A percentile compares a stretch with the other conserved stretches of the same genome.
These are phyloP conservation scores for Bombus affinis DNA, from an alignment of 1,140 invertebrate species.

Conservation along the genomic window DNA sequence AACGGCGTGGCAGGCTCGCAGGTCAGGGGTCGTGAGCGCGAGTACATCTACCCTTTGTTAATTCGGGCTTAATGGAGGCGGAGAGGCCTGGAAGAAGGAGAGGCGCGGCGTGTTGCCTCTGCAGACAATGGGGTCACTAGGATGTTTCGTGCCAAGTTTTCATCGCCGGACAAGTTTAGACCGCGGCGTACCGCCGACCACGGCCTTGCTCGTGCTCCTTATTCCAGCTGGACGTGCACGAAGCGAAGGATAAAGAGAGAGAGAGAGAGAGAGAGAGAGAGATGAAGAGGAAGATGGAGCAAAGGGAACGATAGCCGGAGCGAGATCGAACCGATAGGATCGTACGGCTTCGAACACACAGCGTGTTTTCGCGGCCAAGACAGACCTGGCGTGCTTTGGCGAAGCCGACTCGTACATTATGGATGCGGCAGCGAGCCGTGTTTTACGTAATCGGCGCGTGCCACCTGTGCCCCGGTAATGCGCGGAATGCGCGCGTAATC, in stretches of 20 bases:
- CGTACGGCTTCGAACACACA: slow-evolving; percentile 11
- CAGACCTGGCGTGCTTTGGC: not conserved
- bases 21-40: slow-evolving; percentile 51
- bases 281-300: not conserved
- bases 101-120: slow-evolving; percentile 57
- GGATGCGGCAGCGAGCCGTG: slow-evolving; percentile 47
- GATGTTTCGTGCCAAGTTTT: slow-evolving; percentile 77
- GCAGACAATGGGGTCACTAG: slow-evolving; percentile 78
- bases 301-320: slow-evolving; percentile 3
- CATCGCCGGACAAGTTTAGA: slow-evolving; percentile 77
- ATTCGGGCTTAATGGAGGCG: slow-evolving; percentile 74
- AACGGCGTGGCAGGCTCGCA: not conserved
- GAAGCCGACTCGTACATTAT: slow-evolving; percentile 39
- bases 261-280: not conserved
- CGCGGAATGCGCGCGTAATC: slow-evolving; percentile 45
- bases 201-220: slow-evolving; percentile 57
- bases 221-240: slow-evolving; percentile 35
- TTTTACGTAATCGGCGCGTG: slow-evolving; percentile 58
- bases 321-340: slow-evolving; percentile 50
- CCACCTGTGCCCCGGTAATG: slow-evolving; percentile 30
- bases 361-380: slow-evolving; percentile 19
- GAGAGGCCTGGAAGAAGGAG: not conserved
- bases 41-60: slow-evolving; percentile 77
- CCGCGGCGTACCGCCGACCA: slow-evolving; percentile 31
- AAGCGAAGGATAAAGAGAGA: not conserved